Base-by-base conservation (phyloP, 2,113 vertebrate genomes). In the Equus quagga region DNA sequence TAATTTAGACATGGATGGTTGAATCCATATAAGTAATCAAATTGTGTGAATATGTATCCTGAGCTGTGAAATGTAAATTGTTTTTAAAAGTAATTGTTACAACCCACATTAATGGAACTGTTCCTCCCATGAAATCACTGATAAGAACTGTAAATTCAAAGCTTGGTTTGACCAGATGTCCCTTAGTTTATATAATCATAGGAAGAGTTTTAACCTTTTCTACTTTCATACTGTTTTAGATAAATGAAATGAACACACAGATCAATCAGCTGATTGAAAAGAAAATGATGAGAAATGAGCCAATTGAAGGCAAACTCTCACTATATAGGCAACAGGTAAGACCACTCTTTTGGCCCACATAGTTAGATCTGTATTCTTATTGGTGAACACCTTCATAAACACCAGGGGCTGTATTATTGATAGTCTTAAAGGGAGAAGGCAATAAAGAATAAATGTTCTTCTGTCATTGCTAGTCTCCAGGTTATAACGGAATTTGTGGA, bases 251-350 rank as follows among this genome's bases (percentile, higher is more conserved):
- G 51, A 99, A 99, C 26, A 91, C 97, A 90, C 97, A 99, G 98
- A 99, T 99, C 28, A 99, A 99, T 97, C 99, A 99, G 96, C 98
- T 99, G 92, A 99, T 99, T 97, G 99, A 99, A 98, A 99, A 99
- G 98, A 99, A 98, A 98, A 99, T 99, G 99, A 99, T 99, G 99
- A 99, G 99, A 89, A 99, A 98, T 49, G 99, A 99, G 96, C 99
- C 99, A 54, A 97, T 99, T 90, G 99, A 99, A 83, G 99, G 99
- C 97, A 99, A 99, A 97, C 98, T 99, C 91, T 99, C 99, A n/a
- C 99, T 99, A 7, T 99, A 99, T 96, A 99, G 99, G 72, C 99
- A 99, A 82, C 99, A 99, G 99, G 99, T 99, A 97, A 98, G 97
- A 56, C 33, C 70, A 79, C 7, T 64, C 13, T 54, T 92, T 41